Evolutionary conservation across 2,797 vertebrate genomes (phyloP), one percentile per base, ranked within the genome.

Genomic region (Lerista edwardsae): DNA sequence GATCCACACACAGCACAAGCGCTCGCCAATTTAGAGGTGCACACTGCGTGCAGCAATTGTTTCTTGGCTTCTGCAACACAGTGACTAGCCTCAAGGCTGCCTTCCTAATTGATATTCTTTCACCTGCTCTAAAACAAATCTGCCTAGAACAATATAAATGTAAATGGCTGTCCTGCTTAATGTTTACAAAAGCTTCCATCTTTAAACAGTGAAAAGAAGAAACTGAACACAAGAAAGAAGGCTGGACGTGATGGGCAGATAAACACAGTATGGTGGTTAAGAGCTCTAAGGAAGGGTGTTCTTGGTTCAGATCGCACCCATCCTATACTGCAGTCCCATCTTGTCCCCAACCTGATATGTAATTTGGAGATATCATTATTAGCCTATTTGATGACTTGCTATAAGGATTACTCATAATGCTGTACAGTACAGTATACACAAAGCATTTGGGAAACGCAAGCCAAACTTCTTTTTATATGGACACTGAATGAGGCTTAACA

Each of bases 61-160:
- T 91, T 84, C 87, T 77, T 82, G 86, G 41, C 69, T 86, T 77
- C 86, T 68, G 71, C 7, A 4, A 2, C 57, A 79, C 7, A 83
- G 68, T 31, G 86, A 84, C 87, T 89, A 75, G 79, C 75, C 80
- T 75, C 64, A 68, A 79, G 36, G 61, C 75, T 78, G 25, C 36
- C 41, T 82, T 67, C 61, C 36, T 68, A 87, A 73, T 21, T 83
- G 71, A 61, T 69, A 61, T 75, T 83, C 51, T 79, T 79, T 80
- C 76, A 82, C 55, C 31, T 75, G 12, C 51, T 57, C 29, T 59
- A 74, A 41, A 85, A 80, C 77, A 85, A 85, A 75, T 67, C 41
- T 68, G 61, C 44, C 41, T 23, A 19, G 27, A 57, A 80, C 29
- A 80, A 80, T 75, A 64, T 75, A 64, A 71, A 68, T 85, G 87